These are phyloP conservation scores for Alcedo atthis DNA, from an alignment of 2,797 vertebrate species.

Conservation along the genomic window DNA sequence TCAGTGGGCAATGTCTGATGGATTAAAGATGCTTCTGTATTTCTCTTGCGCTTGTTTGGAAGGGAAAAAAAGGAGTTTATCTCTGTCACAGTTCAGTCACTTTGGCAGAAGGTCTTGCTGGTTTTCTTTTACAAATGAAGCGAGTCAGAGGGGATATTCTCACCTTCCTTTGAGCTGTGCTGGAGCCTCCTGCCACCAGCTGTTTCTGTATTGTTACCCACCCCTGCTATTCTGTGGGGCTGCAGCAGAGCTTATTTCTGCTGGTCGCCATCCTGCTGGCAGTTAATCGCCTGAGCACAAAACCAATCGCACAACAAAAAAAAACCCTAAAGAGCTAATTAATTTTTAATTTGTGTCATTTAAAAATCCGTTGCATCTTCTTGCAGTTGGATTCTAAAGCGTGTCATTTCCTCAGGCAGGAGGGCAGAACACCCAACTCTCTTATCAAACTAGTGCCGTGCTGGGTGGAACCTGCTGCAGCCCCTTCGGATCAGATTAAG, in stretches of 20 bases:
- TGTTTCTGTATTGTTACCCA: neutral
- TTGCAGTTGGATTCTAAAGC: conserved; percentile 15
- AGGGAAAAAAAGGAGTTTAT: neutral
- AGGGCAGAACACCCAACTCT: neutral
- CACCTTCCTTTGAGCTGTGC: conserved; percentile 17
- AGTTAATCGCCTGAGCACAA: conserved; percentile 30
- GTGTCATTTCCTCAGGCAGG: conserved; percentile 11
- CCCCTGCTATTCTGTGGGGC: neutral
- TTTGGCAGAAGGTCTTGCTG: neutral
- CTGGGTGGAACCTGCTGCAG: conserved; percentile 28
- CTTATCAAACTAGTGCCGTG: conserved; percentile 11
- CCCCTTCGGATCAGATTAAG: conserved; percentile 58
- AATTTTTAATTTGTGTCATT: conserved; percentile 56
- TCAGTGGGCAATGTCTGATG: neutral
- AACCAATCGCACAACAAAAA: conserved; percentile 1
- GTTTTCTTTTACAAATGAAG: neutral
- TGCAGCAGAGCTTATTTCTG: conserved; percentile 26
- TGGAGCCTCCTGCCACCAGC: neutral
- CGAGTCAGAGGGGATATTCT: neutral
- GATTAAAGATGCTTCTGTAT: neutral
- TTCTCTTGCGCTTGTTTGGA: neutral
- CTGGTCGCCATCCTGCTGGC: conserved; percentile 29
- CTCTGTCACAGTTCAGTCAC: neutral
- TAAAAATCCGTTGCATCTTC: conserved; percentile 43
- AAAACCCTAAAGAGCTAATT: conserved; percentile 14